Percentiles rank a stretch among this genome's conserved stretches.
These are phyloP conservation scores for Priocnemis perturbator DNA, from an alignment of 2,888 invertebrate species.

Conservation along the genomic window DNA sequence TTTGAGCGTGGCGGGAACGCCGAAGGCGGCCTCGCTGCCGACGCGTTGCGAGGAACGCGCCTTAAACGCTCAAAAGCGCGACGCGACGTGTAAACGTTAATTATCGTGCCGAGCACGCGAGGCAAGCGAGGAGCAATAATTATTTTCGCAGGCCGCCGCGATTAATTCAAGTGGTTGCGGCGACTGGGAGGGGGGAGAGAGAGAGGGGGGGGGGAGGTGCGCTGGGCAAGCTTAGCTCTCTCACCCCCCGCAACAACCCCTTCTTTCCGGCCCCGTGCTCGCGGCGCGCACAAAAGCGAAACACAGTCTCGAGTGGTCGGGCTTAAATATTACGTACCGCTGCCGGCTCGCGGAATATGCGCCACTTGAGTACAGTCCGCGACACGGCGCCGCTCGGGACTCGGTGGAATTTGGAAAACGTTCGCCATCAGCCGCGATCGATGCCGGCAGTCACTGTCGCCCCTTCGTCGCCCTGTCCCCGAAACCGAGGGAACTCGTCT, in stretches of 20 bases:
- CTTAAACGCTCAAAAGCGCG: conserved; percentile 45
- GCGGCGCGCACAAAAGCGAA: conserved; percentile 45
- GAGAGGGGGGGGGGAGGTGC: not conserved
- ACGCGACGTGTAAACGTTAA: conserved; percentile 55
- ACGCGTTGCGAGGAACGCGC: conserved; percentile 25
- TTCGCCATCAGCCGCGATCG: too few species aligned
- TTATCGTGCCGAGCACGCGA: conserved; percentile 52
- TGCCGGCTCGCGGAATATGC: not conserved
- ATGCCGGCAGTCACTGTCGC: too few species aligned
- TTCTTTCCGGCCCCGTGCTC: too few species aligned
- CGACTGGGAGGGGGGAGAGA: conserved; percentile 26
- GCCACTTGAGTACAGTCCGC: not conserved
- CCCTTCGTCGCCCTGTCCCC: too few species aligned
- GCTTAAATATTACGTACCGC: conserved; percentile 54
- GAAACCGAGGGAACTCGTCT: too few species aligned
- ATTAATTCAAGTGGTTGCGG: conserved; percentile 63
- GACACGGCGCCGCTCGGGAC: too few species aligned
- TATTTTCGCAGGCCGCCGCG: conserved; percentile 62
- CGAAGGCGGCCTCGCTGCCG: conserved; percentile 1
- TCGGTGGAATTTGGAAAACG: too few species aligned
- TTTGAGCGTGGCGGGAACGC: not conserved
- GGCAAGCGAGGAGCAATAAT: conserved; percentile 58
- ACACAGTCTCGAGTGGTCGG: conserved; percentile 50
- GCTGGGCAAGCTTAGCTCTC: conserved; percentile 4
- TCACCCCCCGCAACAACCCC: not conserved